A percentile compares a stretch with the other conserved stretches of the same genome.
Conservation (phyloP, 1,140 invertebrate species). For the Ips typographus region DNA sequence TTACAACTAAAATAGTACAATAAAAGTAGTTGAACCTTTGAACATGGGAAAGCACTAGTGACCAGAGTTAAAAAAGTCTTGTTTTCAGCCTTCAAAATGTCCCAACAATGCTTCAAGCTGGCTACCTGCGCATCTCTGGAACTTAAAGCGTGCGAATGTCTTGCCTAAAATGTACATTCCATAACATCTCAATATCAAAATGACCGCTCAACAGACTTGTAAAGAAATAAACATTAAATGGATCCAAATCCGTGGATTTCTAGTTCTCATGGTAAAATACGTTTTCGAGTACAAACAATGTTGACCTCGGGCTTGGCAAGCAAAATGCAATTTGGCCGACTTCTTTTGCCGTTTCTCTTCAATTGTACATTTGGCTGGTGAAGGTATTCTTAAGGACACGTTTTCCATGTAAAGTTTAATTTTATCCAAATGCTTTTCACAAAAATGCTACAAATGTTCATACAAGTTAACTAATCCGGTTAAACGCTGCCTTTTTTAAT, state of each 20-base stretch:
- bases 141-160: slow-evolving; percentile 76
- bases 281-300: slow-evolving; percentile 88
- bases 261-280: slow-evolving; percentile 84
- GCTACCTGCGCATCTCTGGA: slow-evolving; percentile 81
- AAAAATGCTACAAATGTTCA: slow-evolving; percentile 66
- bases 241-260: slow-evolving; percentile 87
- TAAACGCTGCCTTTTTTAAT: background rate
- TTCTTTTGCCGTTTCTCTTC: slow-evolving; percentile 82
- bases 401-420: slow-evolving; percentile 90
- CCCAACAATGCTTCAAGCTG: slow-evolving; percentile 88
- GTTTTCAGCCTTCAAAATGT: slow-evolving; percentile 87
- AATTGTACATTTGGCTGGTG: slow-evolving; percentile 87
- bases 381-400: slow-evolving; percentile 79
- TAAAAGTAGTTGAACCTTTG: slow-evolving; percentile 55
- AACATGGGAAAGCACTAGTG: slow-evolving; percentile 86
- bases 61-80: slow-evolving; percentile 88
- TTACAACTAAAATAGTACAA: background rate
- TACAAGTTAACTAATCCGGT: background rate
- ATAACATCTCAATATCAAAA: background rate
- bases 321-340: slow-evolving; percentile 84
- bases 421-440: slow-evolving; percentile 89
- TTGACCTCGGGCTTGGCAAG: slow-evolving; percentile 80
- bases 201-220: slow-evolving; percentile 59
- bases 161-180: slow-evolving; percentile 57
- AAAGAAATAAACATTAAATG: slow-evolving; percentile 94